Conservation (phyloP, 1,140 invertebrate species). For the Penaeus japonicus region DNA sequence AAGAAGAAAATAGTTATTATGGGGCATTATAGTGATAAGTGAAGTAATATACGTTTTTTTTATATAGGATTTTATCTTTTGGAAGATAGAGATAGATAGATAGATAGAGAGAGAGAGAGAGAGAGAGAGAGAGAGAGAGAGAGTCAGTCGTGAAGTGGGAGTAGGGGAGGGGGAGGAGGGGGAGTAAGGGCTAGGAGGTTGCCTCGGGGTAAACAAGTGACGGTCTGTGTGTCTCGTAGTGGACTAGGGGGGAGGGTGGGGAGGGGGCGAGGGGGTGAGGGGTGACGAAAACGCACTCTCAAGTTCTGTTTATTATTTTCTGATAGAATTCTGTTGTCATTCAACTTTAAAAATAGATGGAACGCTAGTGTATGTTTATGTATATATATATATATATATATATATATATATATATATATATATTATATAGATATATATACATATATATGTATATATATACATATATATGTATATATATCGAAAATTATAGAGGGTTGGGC, state of each 20-base stretch:
- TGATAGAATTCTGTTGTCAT: too few relatives aligned
- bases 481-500: too few relatives aligned
- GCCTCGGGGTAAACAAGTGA: too few relatives aligned
- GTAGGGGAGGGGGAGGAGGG: neutral
- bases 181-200: neutral
- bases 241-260: neutral
- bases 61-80: too few relatives aligned
- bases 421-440: too few relatives aligned
- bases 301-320: too few relatives aligned
- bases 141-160: neutral
- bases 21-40: neutral
- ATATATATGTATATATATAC: too few relatives aligned
- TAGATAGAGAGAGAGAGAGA: neutral
- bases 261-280: neutral
- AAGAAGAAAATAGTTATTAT: neutral
- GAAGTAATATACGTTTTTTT: neutral
- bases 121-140: constrained; percentile 11
- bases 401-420: too few relatives aligned
- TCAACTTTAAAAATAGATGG: neutral
- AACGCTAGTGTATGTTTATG: neutral
- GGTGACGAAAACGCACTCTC: neutral
- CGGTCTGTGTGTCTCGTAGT: too few relatives aligned
- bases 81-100: neutral
- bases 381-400: too few relatives aligned
- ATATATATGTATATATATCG: too few relatives aligned